A percentile compares a stretch with the other conserved stretches of the same genome.
phyloP scores from a whole-genome alignment of 2,113 vertebrate species.

The Pomatostomus ruficeps region DNA sequence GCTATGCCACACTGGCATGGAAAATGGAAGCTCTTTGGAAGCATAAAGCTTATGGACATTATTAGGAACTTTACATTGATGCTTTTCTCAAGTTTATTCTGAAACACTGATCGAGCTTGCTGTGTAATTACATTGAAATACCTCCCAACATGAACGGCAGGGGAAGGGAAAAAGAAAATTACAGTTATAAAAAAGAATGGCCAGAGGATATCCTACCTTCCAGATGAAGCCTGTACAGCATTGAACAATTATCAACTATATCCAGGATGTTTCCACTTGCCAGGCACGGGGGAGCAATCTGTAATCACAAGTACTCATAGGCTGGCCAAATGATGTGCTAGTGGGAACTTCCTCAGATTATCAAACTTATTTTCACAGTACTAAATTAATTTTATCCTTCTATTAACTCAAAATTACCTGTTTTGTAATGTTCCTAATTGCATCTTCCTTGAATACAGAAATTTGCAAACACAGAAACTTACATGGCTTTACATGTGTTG shows the following conservation, averaged over 20 bases:
- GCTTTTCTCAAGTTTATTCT: not conserved
- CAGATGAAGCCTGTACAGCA: slow-evolving; percentile 90
- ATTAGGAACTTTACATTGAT: not conserved
- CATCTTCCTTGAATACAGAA: not conserved
- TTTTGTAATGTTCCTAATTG: not conserved
- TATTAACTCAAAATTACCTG: not conserved
- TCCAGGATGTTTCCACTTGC: slow-evolving; percentile 82
- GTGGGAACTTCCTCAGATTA: not conserved
- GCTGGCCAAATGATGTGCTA: not conserved
- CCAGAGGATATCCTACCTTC: slow-evolving; percentile 76
- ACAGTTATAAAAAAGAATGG: not conserved
- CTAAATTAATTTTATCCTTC: not conserved
- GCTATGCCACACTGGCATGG: not conserved
- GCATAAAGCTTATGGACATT: not conserved
- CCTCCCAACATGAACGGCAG: not conserved
- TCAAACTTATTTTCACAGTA: not conserved
- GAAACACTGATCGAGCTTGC: not conserved
- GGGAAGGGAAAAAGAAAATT: not conserved
- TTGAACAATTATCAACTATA: slow-evolving; percentile 79
- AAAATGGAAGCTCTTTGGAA: not conserved
- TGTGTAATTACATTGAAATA: not conserved
- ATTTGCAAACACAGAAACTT: not conserved
- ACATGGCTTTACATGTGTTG: not conserved
- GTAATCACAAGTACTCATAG: not conserved
- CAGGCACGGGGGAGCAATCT: slow-evolving; percentile 76